A percentile compares a stretch with the other conserved stretches of the same genome.
phyloP scores from a whole-genome alignment of 1,140 invertebrate genomes.

The Hycleus phaleratus region DNA sequence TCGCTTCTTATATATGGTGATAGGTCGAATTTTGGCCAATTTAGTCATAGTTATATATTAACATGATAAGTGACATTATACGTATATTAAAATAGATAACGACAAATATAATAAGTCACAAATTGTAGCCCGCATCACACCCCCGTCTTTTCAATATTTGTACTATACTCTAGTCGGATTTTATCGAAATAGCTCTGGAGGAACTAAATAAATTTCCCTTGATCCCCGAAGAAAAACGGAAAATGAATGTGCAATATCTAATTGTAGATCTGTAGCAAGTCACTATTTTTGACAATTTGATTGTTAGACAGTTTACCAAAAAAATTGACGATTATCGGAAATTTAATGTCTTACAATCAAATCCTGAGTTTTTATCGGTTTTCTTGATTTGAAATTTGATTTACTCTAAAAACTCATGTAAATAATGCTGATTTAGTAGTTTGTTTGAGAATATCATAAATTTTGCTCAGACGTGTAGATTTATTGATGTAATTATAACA shows the following conservation, averaged over 20 bases:
- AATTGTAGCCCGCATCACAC: conserved; percentile 30
- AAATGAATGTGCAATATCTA: conserved; percentile 18
- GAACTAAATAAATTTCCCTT: conserved; percentile 27
- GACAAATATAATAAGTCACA: conserved; percentile 15
- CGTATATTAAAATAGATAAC: background rate
- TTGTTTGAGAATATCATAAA: no score
- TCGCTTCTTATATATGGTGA: conserved; percentile 33
- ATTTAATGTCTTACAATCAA: no score
- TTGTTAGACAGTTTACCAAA: no score
- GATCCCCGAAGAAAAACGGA: background rate
- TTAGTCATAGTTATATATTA: conserved; percentile 13
- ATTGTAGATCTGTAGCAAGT: no score
- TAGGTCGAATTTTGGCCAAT: conserved; percentile 23
- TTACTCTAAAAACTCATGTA: no score
- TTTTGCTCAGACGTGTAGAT: no score
- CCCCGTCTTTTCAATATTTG: conserved; percentile 25
- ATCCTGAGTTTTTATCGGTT: no score
- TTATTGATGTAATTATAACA: no score
- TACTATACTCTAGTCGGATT: conserved; percentile 33
- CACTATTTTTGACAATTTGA: no score
- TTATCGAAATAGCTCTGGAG: conserved; percentile 35
- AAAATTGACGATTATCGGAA: no score
- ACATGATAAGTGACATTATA: background rate
- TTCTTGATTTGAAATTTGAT: no score
- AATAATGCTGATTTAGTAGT: no score